A percentile compares a stretch with the other conserved stretches of the same genome.
Evolutionary conservation across 2,888 invertebrate genomes (phyloP).

Genomic region (Drosophila borealis): DNA sequence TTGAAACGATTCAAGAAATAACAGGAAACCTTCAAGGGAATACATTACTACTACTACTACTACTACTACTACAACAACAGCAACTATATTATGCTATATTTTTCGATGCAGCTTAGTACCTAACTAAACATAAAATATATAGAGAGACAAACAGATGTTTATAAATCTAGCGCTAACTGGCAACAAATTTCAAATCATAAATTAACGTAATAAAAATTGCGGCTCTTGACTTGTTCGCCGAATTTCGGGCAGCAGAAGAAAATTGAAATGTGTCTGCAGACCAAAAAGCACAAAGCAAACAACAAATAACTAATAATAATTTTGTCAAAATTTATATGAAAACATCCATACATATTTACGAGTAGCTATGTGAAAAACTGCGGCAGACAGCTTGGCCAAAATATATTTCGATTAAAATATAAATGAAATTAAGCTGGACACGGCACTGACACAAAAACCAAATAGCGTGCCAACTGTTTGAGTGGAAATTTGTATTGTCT

Average conservation of each 20-base stretch:
- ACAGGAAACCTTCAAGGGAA: slow-evolving; percentile 42
- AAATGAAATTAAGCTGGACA: slow-evolving; percentile 78
- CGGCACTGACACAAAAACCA: slow-evolving; percentile 67
- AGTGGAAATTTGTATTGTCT: slow-evolving; percentile 50
- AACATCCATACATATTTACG: slow-evolving; percentile 48
- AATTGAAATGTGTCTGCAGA: slow-evolving; percentile 66
- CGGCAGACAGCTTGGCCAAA: slow-evolving; percentile 50
- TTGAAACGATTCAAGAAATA: slow-evolving; percentile 20
- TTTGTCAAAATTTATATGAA: slow-evolving; percentile 69
- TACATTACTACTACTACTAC: slow-evolving; percentile 14
- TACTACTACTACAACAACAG: background rate
- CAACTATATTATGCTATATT: slow-evolving; percentile 45
- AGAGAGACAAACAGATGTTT: slow-evolving; percentile 22
- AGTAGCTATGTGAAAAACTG: slow-evolving; percentile 23
- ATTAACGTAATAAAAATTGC: slow-evolving; percentile 67
- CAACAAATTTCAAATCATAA: slow-evolving; percentile 73
- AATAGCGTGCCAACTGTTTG: slow-evolving; percentile 67
- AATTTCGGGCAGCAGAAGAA: slow-evolving; percentile 9
- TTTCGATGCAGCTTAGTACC: slow-evolving; percentile 58
- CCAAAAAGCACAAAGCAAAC: slow-evolving; percentile 49
- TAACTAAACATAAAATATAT: slow-evolving; percentile 23
- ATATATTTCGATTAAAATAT: slow-evolving; percentile 76
- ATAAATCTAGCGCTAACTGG: slow-evolving; percentile 66
- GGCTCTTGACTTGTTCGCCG: slow-evolving; percentile 61
- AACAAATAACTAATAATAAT: slow-evolving; percentile 79